phyloP scores from a whole-genome alignment of 2,888 invertebrate species.

The Tenodera sinensis region DNA sequence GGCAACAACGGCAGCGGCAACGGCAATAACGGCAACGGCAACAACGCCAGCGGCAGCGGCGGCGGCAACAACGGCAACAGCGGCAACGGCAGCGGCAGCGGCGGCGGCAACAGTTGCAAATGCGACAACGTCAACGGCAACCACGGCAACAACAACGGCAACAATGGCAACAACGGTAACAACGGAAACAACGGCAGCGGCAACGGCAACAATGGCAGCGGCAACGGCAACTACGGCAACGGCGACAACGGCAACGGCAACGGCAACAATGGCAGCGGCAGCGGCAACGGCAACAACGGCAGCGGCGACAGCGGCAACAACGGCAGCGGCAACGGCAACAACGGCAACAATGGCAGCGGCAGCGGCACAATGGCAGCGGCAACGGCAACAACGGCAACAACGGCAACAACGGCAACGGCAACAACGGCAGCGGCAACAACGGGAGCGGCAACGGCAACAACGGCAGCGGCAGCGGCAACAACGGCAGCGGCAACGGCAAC shows the following conservation, averaged over 20 bases:
- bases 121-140: too few relatives aligned
- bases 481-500: neutral
- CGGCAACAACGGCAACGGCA: neutral
- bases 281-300: neutral
- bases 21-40: neutral
- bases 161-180: neutral
- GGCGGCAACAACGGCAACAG: neutral
- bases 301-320: neutral
- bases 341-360: neutral
- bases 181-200: too few relatives aligned
- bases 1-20: neutral
- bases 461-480: neutral
- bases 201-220: neutral
- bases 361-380: neutral
- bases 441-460: neutral
- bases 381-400: neutral
- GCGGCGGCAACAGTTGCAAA: neutral
- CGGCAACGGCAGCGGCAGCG: neutral
- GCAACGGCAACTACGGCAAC: neutral
- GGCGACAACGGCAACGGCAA: neutral
- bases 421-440: neutral
- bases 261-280: neutral
- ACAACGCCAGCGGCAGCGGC: neutral
- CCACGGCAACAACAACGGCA: neutral
- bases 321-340: neutral